Conservation (phyloP, 2,797 vertebrate genomes). For the Gambelia wislizenii region DNA sequence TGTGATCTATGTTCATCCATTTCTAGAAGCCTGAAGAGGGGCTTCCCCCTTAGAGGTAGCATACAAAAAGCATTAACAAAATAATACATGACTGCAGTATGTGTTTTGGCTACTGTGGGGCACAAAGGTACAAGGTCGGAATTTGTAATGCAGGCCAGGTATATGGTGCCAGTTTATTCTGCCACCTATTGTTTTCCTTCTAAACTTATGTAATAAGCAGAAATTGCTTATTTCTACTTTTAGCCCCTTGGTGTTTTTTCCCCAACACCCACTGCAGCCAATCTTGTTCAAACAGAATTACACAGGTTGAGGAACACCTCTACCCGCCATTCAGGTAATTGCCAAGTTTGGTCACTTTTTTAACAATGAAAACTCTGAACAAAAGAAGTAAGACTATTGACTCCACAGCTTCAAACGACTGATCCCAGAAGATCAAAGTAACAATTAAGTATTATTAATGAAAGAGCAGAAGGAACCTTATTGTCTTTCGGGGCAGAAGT, state of each 20-base stretch:
- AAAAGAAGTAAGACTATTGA: background rate
- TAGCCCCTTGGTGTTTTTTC: background rate
- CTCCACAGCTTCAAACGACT: constrained; percentile 21
- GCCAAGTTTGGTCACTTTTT: background rate
- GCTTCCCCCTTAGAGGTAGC: background rate
- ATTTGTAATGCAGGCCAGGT: background rate
- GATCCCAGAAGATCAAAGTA: constrained; percentile 37
- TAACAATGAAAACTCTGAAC: background rate
- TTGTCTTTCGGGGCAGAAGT: background rate
- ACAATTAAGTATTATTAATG: too few relatives aligned
- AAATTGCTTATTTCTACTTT: background rate
- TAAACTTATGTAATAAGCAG: background rate
- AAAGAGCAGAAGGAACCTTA: constrained; percentile 40
- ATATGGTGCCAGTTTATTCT: background rate
- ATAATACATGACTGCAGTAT: background rate
- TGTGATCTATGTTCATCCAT: background rate
- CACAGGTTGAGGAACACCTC: background rate
- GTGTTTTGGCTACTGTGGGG: background rate
- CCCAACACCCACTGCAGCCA: too few relatives aligned
- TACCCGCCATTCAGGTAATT: background rate
- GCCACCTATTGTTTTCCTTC: background rate
- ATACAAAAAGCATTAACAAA: background rate
- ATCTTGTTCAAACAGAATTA: too few relatives aligned
- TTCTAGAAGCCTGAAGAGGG: background rate
- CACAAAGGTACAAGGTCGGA: background rate